Base-by-base conservation (phyloP, 2,113 vertebrate genomes). In the Pantherophis guttatus region DNA sequence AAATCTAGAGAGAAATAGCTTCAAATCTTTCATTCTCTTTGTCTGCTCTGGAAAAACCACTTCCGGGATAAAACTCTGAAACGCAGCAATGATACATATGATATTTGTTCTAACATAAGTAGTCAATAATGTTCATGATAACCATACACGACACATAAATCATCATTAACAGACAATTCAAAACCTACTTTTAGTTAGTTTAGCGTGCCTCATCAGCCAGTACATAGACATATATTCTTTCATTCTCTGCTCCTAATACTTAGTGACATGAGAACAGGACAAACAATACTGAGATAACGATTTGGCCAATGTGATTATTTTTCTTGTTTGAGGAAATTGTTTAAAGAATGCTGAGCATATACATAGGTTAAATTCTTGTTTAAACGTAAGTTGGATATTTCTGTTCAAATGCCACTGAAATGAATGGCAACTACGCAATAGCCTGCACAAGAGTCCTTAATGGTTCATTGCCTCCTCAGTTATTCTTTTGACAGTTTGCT, bases 201-300 rank as follows among this genome's bases (percentile, higher is more conserved):
- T 24, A 88, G n/a, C 8, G 19, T 33, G 17, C 29, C 8, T 53
- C 33, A 50, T 52, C 29, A 87, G 7, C 81, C 44, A 50, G 29
- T 59, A 87, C 86, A 87, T 87, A 92, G 62, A 92, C 48, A 87
- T 54, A 23, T 33, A 87, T 88, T 86, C 53, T 92, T 87, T n/a
- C 19, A 33, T 53, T 87, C 11, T 59, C 53, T 44, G n/a, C 23
- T 33, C 24, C 54, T 87, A 58, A 86, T 44, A 87, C 3, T 65
- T 53, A 65, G 19, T 58, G 26, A 29, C 55, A 87, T 33, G 55
- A 50, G 44, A 87, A 58, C 24, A 33, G 6, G 44, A 44, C 11
- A 91, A 87, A 92, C 19, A 24, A 86, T 87, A 21, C 55, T 59
- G 15, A 58, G 15, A 4, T 48, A 91, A 86, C 17, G 52, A n/a